phyloP scores from a whole-genome alignment of 2,797 vertebrate species.

The Xenops minutus region DNA sequence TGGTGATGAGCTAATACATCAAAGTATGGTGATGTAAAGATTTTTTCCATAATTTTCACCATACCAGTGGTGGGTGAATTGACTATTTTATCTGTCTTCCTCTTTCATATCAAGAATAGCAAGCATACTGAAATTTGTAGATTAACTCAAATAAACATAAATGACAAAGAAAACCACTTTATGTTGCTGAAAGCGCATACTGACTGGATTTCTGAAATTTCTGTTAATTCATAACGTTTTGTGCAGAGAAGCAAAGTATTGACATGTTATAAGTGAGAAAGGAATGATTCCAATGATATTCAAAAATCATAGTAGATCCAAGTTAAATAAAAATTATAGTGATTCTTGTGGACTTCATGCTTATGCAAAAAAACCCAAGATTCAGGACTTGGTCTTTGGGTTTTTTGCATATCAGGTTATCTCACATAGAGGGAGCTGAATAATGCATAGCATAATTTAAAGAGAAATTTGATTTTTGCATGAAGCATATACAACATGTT shows the following conservation, averaged over 20 bases:
- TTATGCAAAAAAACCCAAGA: not conserved
- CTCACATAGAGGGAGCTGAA: not conserved
- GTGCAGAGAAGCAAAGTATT: slow-evolving; percentile 22
- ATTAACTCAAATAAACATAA: slow-evolving; percentile 56
- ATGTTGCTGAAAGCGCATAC: slow-evolving; percentile 20
- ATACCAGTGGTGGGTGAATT: not conserved
- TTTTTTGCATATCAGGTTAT: not conserved
- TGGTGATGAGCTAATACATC: not conserved
- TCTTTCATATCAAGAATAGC: slow-evolving; percentile 60
- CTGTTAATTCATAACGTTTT: slow-evolving; percentile 32
- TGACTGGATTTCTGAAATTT: slow-evolving; percentile 40
- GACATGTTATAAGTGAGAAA: not conserved
- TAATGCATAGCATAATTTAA: not conserved
- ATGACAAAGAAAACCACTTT: slow-evolving; percentile 32
- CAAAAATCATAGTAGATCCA: not conserved
- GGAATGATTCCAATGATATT: not conserved
- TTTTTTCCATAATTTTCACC: slow-evolving; percentile 12
- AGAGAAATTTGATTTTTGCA: not conserved
- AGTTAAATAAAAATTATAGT: not conserved
- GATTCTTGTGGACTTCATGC: not conserved
- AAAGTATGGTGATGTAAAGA: slow-evolving; percentile 32
- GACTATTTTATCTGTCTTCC: not conserved
- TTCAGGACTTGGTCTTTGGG: not conserved
- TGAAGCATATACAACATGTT: not conserved
- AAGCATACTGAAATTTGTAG: slow-evolving; percentile 43